Conservation (phyloP, 1,140 invertebrate species). For the Drosophila sucinea region DNA sequence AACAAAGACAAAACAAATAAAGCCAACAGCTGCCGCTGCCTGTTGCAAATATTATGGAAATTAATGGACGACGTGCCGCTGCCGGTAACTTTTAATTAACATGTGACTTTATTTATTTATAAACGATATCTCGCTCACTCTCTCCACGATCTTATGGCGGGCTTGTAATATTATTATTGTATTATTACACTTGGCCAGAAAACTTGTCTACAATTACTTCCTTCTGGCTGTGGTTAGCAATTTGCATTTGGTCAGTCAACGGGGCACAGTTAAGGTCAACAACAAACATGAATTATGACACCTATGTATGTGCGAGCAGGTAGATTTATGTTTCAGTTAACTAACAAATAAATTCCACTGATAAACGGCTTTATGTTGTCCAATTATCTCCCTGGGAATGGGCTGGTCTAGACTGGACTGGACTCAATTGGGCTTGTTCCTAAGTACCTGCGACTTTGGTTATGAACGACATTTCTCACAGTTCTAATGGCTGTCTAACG, state of each 20-base stretch:
- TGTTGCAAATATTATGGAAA: conserved; percentile 64
- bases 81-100: conserved; percentile 55
- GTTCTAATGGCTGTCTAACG: conserved; percentile 18
- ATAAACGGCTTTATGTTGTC: conserved; percentile 19
- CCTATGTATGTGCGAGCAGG: conserved; percentile 12
- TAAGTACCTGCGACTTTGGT: conserved; percentile 1
- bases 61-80: conserved; percentile 54
- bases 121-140: conserved; percentile 35
- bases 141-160: conserved; percentile 15
- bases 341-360: conserved; percentile 45
- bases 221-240: conserved; percentile 35
- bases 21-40: conserved; percentile 27
- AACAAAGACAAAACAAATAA: conserved; percentile 20
- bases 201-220: conserved; percentile 28
- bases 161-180: conserved; percentile 50
- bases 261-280: conserved; percentile 41
- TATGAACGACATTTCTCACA: conserved; percentile 29
- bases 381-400: not conserved
- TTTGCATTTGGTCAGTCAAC: conserved; percentile 39
- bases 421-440: not conserved
- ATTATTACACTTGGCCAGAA: conserved; percentile 36
- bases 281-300: conserved; percentile 34
- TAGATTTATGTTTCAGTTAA: conserved; percentile 55
- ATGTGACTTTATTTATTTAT: conserved; percentile 68
- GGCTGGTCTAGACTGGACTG: not conserved